phyloP scores from a whole-genome alignment of 2,888 invertebrate species.

The Spilarctia lutea region DNA sequence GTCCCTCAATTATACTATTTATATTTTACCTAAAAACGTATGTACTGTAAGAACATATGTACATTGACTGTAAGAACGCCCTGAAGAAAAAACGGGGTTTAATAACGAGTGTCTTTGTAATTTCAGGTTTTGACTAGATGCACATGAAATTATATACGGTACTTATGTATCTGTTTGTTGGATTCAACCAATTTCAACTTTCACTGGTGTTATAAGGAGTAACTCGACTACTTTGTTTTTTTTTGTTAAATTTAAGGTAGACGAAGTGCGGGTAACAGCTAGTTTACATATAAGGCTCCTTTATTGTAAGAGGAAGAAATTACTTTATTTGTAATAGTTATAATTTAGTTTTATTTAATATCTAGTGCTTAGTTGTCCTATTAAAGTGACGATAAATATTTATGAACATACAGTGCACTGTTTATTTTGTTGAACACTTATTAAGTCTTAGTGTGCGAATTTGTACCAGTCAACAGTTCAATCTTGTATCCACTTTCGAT shows the following conservation, averaged over 20 bases:
- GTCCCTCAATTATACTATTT: conserved; percentile 22
- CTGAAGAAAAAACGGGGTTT: conserved; percentile 13
- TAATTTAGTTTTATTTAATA: conserved; percentile 44
- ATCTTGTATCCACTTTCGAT: background rate
- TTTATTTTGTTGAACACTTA: conserved; percentile 15
- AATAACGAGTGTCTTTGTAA: conserved; percentile 9
- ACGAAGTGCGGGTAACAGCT: too few relatives aligned
- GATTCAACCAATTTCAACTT: too few relatives aligned
- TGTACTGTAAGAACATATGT: conserved; percentile 19
- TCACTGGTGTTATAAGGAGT: too few relatives aligned
- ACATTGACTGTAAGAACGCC: conserved; percentile 29
- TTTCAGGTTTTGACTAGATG: too few relatives aligned
- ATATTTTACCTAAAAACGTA: conserved; percentile 18
- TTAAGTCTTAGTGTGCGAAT: conserved; percentile 12
- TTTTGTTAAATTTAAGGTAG: too few relatives aligned
- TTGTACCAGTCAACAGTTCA: background rate
- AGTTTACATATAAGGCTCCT: conserved; percentile 27
- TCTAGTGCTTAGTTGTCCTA: conserved; percentile 35
- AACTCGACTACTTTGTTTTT: too few relatives aligned
- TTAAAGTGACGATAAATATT: conserved; percentile 22
- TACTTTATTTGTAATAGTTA: conserved; percentile 33
- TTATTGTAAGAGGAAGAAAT: conserved; percentile 24
- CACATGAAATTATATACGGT: too few relatives aligned
- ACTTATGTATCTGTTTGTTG: too few relatives aligned
- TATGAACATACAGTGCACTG: conserved; percentile 17